A percentile compares a stretch with the other conserved stretches of the same genome.
phyloP scores from a whole-genome alignment of 2,888 invertebrate genomes.

The Horisme vitalbata region DNA sequence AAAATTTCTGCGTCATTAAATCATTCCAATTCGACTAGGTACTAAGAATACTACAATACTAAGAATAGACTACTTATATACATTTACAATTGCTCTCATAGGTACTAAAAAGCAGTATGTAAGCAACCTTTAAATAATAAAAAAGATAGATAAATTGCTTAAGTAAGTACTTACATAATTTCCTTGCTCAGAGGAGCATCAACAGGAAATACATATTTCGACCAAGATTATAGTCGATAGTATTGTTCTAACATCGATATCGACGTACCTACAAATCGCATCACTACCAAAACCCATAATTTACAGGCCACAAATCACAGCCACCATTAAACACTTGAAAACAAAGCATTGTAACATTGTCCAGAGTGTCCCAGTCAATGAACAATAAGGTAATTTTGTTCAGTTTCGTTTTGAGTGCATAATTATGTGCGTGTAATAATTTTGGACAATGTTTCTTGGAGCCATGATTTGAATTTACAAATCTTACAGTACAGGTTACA shows the following conservation, averaged over 20 bases:
- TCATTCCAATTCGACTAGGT: too few relatives aligned
- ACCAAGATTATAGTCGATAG: too few relatives aligned
- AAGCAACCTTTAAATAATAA: too few relatives aligned
- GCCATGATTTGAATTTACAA: slow-evolving; percentile 10
- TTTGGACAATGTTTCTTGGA: slow-evolving; percentile 15
- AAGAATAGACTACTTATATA: too few relatives aligned
- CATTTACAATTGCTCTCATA: too few relatives aligned
- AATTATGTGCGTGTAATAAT: slow-evolving; percentile 19
- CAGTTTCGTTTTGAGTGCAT: slow-evolving; percentile 17
- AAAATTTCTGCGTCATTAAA: too few relatives aligned
- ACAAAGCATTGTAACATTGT: slow-evolving; percentile 57
- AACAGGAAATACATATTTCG: too few relatives aligned
- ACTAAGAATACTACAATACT: too few relatives aligned
- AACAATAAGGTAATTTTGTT: slow-evolving; percentile 28
- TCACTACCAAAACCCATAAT: slow-evolving; percentile 58
- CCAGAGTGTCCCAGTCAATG: slow-evolving; percentile 31
- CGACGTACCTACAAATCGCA: slow-evolving; percentile 22
- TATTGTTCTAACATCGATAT: background rate
- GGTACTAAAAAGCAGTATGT: too few relatives aligned
- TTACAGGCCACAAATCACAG: slow-evolving; percentile 75
- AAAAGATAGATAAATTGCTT: too few relatives aligned
- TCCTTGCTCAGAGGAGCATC: too few relatives aligned
- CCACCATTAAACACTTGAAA: slow-evolving; percentile 63
- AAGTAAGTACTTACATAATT: too few relatives aligned
- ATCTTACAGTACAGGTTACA: background rate